Conservation (phyloP, 2,113 vertebrate species). For the Pollimyrus isidori region DNA sequence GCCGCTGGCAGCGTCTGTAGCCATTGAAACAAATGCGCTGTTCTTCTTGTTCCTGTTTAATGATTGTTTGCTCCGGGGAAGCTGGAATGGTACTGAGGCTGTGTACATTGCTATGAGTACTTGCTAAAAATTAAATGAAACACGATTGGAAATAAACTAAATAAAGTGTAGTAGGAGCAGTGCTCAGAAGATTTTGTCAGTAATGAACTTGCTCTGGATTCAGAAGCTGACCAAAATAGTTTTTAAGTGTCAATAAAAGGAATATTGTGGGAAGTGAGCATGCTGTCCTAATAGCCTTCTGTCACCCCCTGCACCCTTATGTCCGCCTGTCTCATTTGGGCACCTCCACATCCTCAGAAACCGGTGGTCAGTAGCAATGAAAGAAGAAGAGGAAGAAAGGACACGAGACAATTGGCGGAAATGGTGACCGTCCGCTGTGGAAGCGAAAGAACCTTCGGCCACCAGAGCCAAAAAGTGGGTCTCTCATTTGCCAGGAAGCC, state of each 20-base stretch:
- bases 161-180: not conserved
- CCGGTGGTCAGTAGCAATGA: not conserved
- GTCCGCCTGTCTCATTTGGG: not conserved
- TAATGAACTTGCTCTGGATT: not conserved
- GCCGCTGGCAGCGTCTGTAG: not conserved
- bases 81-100: not conserved
- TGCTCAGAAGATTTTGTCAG: not conserved
- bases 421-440: not conserved
- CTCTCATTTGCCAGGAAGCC: not conserved
- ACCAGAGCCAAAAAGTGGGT: not conserved
- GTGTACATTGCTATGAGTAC: not conserved
- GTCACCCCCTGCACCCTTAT: not conserved
- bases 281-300: not conserved
- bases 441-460: conserved; percentile 2
- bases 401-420: conserved; percentile 22
- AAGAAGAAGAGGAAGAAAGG: conserved; percentile 18
- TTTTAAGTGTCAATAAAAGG: not conserved
- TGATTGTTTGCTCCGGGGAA: not conserved
- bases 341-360: not conserved
- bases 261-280: not conserved
- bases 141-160: not conserved
- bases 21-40: not conserved
- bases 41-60: not conserved
- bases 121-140: not conserved
- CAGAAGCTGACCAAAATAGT: not conserved